Evolutionary conservation across 2,797 vertebrate species (phyloP), one percentile per base, ranked within the genome.

Genomic region (Acanthornis magna): DNA sequence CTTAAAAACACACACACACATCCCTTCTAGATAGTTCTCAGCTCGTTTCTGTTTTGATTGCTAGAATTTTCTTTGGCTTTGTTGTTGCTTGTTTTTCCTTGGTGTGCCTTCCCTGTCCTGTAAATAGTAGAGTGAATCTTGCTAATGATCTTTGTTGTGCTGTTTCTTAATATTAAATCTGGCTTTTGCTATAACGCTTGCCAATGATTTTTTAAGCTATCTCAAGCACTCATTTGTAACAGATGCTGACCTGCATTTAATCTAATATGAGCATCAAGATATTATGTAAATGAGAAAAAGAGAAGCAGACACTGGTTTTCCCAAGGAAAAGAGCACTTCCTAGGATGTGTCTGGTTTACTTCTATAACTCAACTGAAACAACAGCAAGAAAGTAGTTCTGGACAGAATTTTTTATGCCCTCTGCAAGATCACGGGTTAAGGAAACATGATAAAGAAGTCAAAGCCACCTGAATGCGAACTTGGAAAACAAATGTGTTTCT

Each of bases 241-340:
- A 51, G 58, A 36, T 32, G 17, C 7, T 50, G 32, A 45, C 15
- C 70, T 81, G 40, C 16, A 38, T 76, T 85, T 76, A 30, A 63
- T 67, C 40, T 85, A 72, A 84, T 62, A 75, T 16, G n/a, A 93
- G 32, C 47, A 89, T 82, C 57, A 34, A 58, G 6, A 2, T 58
- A 70, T 63, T 63, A n/a, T 11, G 18, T 38, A 88, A 94, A 92
- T 88, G 63, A 88, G 29, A 55, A 78, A 78, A 94, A 43, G 27
- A 36, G 54, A 92, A 86, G 36, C 5, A 42, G 21, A 66, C 27
- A 15, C 12, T 26, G 22, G 11, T 36, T 80, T 76, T 63, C 68
- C 40, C 51, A 85, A 92, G 30, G 21, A 47, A 88, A 81, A 75
- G 14, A 71, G 7, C 43, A 51, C 2, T 25, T 11, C 54, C 29